Base-by-base conservation (phyloP, 2,888 invertebrate species). In the Drosophila hamatofila region DNA sequence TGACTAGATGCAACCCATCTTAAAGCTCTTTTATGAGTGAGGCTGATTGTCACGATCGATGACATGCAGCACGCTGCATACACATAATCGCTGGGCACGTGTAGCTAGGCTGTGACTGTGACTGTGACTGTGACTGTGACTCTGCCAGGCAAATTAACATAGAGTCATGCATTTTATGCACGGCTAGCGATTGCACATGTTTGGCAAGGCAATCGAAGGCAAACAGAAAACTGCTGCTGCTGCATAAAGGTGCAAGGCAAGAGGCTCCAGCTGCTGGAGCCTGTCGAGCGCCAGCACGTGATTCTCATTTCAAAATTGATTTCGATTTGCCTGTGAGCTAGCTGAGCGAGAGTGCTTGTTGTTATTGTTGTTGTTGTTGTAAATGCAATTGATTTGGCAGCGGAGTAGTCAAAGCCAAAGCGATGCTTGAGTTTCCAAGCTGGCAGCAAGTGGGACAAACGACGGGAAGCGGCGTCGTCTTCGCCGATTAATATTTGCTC, bases 191-290 rank as follows among this genome's bases (percentile, higher is more conserved):
- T 39, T 73, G 80, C 80, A 83, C 87, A 83, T 88, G 89, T 78
- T 78, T 77, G 55, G 84, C 75, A 81, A 86, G 69, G 75, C 88
- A 83, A 83, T 83, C 71, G 75, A 83, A 75, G 71, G 88, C 84
- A 81, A 85, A 85, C 80, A 85, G 61, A 46, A 5, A 37, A 37
- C 60, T 48, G 52, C 16, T 39, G 46, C 27, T 14, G 23, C 44
- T 23, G 21, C 44, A 6, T 35, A 14, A 14, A 37, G 35, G 21
- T 42, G 41, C 41, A 21, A 56, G 16, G 52, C 65, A 62, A 48
- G 35, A 42, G 30, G 39, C 41, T 59, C 52, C 48, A 41, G 72
- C 27, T 46, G 77, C 39, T 46, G 59, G n/a, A 35, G 64, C 25
- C 25, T 18, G 41, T 11, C 27, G 42, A 30, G 30, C 30, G 11